Base-by-base conservation (phyloP, 2,888 invertebrate genomes). In the Desoria tigrina region DNA sequence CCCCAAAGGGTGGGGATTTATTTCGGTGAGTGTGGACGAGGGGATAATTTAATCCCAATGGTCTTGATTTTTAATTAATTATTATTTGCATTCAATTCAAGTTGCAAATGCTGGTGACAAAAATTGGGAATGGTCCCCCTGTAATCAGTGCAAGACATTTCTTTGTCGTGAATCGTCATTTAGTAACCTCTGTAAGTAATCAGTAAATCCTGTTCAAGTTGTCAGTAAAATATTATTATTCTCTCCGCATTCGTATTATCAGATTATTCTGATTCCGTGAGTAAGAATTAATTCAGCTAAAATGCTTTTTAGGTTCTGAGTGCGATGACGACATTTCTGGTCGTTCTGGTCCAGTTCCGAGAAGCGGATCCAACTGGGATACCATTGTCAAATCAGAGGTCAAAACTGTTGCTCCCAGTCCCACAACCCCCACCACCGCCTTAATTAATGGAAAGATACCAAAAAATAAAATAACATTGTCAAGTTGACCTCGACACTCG, bases 271-370 rank as follows among this genome's bases (percentile, higher is more conserved):
- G 2, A 26, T 27, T 49, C 7, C 42, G 42, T 9, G 24, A 28
- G n/a, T 16, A 7, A 6, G 24, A 14, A 27, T n/a, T 11, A 59
- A 32, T 28, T 49, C 42, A 27, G 32, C 32, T 7, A 32, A 3
- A 45, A 42, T 51, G 11, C 42, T n/a, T 27, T 49, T 53, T 7
- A 67, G 66, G 56, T 70, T 1, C 49, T 65, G 49, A 66, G 70
- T 49, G 65, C 67, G n/a, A 58, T 70, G 39, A 65, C 67, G 2
- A 70, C 70, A 1, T 70, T 70, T 58, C 62, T 70, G 9, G 70
- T 67, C 2, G 70, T 70, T 0, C 58, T 70, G 26, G 70, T 70
- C 11, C 67, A 70, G 23, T 70, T 70, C 51, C 28, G 63, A 1
- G 70, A 70, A 32, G 67, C 67, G 11, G 70, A 70, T 54, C 4